Conservation (phyloP, 2,888 invertebrate species). For the Tetragnatha montana region DNA sequence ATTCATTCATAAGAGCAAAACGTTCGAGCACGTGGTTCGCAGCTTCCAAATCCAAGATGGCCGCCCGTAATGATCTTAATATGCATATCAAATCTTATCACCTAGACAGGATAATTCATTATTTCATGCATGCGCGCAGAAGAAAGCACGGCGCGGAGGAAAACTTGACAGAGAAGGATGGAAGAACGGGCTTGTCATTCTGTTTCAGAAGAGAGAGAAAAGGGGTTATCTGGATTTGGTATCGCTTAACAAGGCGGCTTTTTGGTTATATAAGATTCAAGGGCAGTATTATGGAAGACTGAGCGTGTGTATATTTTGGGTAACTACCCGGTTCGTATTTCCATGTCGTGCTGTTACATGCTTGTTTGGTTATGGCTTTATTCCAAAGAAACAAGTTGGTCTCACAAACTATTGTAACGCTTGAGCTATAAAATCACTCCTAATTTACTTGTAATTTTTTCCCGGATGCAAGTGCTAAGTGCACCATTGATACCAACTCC, state of each 20-base stretch:
- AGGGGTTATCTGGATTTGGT: conserved; percentile 8
- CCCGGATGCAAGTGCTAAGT: too few species aligned
- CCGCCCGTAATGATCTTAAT: conserved; percentile 57
- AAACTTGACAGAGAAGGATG: conserved; percentile 56
- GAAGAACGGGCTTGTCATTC: conserved; percentile 53
- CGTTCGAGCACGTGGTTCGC: conserved; percentile 39
- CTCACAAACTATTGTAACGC: too few species aligned
- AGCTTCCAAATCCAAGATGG: conserved; percentile 35
- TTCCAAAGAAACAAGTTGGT: too few species aligned
- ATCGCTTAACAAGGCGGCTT: background rate
- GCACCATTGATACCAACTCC: too few species aligned
- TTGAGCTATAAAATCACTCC: too few species aligned
- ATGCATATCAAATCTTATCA: conserved; percentile 65
- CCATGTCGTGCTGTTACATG: background rate
- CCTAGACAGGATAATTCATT: conserved; percentile 56
- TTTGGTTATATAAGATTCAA: conserved; percentile 6
- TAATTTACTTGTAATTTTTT: too few species aligned
- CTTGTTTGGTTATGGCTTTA: too few species aligned
- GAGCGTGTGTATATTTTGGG: background rate
- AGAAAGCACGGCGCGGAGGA: conserved; percentile 6
- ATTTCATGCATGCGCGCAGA: conserved; percentile 47
- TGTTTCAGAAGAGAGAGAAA: background rate
- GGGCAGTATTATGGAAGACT: background rate
- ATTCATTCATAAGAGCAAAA: conserved; percentile 25
- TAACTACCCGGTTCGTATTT: background rate